Conservation (phyloP, 2,888 invertebrate genomes). For the Lepeophtheirus nordmannii region DNA sequence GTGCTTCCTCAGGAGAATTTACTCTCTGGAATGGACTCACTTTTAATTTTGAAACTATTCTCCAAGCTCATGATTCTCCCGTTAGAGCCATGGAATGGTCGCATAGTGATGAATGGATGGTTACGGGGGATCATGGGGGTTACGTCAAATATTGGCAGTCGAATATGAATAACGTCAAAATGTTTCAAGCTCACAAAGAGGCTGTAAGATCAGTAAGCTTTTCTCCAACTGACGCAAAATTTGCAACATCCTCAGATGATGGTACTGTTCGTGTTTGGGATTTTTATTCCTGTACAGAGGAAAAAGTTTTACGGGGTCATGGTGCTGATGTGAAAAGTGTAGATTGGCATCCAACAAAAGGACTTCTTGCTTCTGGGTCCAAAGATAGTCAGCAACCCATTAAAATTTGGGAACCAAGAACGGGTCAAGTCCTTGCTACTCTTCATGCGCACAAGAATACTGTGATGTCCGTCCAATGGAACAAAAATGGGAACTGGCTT, state of each 20-base stretch:
- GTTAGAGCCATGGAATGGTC: conserved; percentile 99
- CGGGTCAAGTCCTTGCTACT: conserved; percentile 31
- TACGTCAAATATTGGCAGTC: conserved; percentile 99
- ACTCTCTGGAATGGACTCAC: conserved; percentile 99
- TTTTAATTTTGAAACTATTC: conserved; percentile 99
- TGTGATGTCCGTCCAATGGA: conserved; percentile 98
- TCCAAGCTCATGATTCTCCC: conserved; percentile 39
- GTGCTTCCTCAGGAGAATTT: conserved; percentile 97
- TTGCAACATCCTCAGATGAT: conserved; percentile 98
- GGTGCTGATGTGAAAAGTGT: conserved; percentile 98
- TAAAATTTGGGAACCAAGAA: conserved; percentile 97
- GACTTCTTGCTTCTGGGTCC: conserved; percentile 89
- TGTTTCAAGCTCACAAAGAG: conserved; percentile 99
- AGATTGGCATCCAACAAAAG: conserved; percentile 98
- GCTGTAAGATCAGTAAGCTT: conserved; percentile 98
- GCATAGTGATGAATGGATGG: conserved; percentile 98
- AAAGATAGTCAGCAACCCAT: conserved; percentile 99
- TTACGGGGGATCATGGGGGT: conserved; percentile 94
- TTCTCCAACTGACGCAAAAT: conserved; percentile 95
- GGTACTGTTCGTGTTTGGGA: conserved; percentile 98
- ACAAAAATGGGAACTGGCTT: conserved; percentile 97
- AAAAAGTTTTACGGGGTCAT: conserved; percentile 59
- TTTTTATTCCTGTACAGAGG: conserved; percentile 90
- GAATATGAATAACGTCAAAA: conserved; percentile 99
- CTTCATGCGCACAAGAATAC: conserved; percentile 98